Base-by-base conservation (phyloP, 2,797 vertebrate species). In the Hyperoplus immaculatus region DNA sequence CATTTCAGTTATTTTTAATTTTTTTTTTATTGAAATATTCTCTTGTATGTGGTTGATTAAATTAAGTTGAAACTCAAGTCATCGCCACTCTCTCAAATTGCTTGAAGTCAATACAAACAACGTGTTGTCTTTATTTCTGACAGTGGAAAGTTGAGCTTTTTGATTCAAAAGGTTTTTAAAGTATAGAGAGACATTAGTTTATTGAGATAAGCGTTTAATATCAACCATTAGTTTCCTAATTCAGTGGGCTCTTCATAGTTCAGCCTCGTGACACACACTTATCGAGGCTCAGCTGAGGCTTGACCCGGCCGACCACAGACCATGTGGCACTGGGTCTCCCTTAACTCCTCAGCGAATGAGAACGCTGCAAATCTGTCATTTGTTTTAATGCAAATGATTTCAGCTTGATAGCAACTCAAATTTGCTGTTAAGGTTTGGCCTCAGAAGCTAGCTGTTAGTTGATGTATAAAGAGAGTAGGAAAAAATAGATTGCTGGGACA, bases 301-400 rank as follows among this genome's bases (percentile, higher is more conserved):
- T 80, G 62, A 74, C 59, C 69, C 73, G 67, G 65, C 49, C n/a
- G 6, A 79, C 88, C 84, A 78, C 89, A 78, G 62, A 67, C 76
- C 81, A 70, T 16, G 79, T 86, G 80, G 77, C 88, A 42, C 75
- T 36, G 62, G 3, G 15, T 76, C 69, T 78, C 77, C 29, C 57
- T 69, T 63, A 72, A 42, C 67, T 80, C 66, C 65, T 72, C 45
- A 77, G 70, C 71, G 72, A 75, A 60, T 77, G 57, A 55, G 56
- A 72, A 42, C 14, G 1, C 67, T 83, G 75, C 53, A 72, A 64
- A 85, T 81, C 21, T 81, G 65, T 71, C 29, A 38, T 38, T 70
- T 77, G 18, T 57, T 81, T 42, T 42, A 39, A 29, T 62, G 38
- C 50, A 49, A 49, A 57, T 58, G 15, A 9, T 38, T 62, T 29